Evolutionary conservation across 2,888 invertebrate species (phyloP), one percentile per base, ranked within the genome.

Genomic region (Aelia acuminata): DNA sequence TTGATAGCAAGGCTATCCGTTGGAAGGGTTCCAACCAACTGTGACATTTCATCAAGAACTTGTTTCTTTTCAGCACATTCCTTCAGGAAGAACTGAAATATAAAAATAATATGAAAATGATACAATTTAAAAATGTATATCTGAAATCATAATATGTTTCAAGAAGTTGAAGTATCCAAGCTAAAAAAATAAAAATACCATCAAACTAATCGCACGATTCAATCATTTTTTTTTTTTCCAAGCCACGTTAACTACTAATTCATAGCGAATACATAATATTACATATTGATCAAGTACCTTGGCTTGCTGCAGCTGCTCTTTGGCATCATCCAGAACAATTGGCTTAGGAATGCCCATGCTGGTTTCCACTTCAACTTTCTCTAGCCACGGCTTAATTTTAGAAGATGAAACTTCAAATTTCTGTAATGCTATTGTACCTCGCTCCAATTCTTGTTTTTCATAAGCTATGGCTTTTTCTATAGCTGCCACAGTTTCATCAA

Each of bases 321-420:
- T 94, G n/a, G 97, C 97, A 93, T 98, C 98, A 90, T 95, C 94
- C 87, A 98, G 93, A 80, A 95, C 95, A 7, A 94, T 93, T 31
- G 98, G 97, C 89, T 91, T 91, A 43, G 89, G 75, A 43, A 89
- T 92, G 43, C 95, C 94, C 89, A 94, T 94, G 31, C 95, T 94
- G 47, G 97, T 94, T 93, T 96, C 96, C n/a, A 95, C 93, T 93
- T 98, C 98, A 31, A 97, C 96, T 92, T 96, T 94, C 92, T 97
- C 96, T 88, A 98, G 94, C 96, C 98, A 97, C 0, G 98, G 97
- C 92, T 96, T 96, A 87, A 98, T 94, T 92, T 96, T 47, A 22
- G 31, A 8, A 20, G 80, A 94, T 88, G 95, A 95, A 84, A 94
- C 94, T 92, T 97, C 96, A 92, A 97, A 97, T 91, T 95, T 95